A percentile compares a stretch with the other conserved stretches of the same genome.
phyloP scores from a whole-genome alignment of 2,797 vertebrate species.

The Champsocephalus gunnari region DNA sequence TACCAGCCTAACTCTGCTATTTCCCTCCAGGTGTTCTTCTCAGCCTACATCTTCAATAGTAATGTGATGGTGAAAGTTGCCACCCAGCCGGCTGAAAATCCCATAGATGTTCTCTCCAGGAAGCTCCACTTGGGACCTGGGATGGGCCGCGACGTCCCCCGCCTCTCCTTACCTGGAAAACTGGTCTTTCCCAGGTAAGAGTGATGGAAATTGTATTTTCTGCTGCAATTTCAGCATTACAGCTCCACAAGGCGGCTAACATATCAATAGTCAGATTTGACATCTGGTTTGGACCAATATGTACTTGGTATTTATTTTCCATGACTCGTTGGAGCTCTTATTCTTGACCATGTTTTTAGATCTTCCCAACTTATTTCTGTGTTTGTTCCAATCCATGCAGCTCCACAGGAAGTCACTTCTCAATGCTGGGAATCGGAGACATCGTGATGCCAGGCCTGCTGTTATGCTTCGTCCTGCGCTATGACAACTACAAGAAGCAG shows the following conservation, averaged over 20 bases:
- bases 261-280: background rate
- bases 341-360: background rate
- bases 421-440: slow-evolving; percentile 98
- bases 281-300: background rate
- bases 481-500: slow-evolving; percentile 99
- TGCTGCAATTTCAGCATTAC: too few relatives aligned
- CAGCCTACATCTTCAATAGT: slow-evolving; percentile 99
- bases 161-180: slow-evolving; percentile 96
- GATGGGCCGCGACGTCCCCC: slow-evolving; percentile 95
- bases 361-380: background rate
- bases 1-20: background rate
- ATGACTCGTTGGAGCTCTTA: too few relatives aligned
- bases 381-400: slow-evolving; percentile 70
- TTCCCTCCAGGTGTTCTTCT: slow-evolving; percentile 94
- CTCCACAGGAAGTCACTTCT: slow-evolving; percentile 99
- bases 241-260: background rate
- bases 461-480: slow-evolving; percentile 97
- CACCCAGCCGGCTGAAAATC: slow-evolving; percentile 98
- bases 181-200: slow-evolving; percentile 97
- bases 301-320: background rate
- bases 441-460: slow-evolving; percentile 99
- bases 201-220: too few relatives aligned
- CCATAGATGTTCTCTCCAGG: slow-evolving; percentile 95
- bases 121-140: slow-evolving; percentile 97
- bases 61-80: slow-evolving; percentile 99